Base-by-base conservation (phyloP, 2,113 vertebrate genomes). In the Dinomys branickii region DNA sequence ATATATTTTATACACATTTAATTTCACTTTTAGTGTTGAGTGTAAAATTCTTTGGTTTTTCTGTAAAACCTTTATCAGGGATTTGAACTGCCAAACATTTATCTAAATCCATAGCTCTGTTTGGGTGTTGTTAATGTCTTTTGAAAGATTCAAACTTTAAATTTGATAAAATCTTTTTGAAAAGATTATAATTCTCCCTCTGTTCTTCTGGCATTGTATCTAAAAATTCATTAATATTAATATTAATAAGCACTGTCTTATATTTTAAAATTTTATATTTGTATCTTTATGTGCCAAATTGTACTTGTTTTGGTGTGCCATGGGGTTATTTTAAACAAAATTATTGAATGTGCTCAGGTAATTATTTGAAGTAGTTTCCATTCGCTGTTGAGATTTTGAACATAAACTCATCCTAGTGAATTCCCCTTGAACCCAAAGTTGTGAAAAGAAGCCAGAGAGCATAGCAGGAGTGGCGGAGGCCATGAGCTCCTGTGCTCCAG, bases 401-500 rank as follows among this genome's bases (percentile, higher is more conserved):
- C 19, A 81, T 7, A 50, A 44, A 17, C 33, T 56, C 24, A n/a
- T 56, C 8, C 24, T 28, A 19, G 8, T 58, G 24, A 58, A 73
- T 96, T 85, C 19, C 80, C 47, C 12, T 65, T 63, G 59, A 69
- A 2, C 19, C 3, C 17, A 52, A 17, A 93, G 38, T 7, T 92
- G 26, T 13, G 56, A 38, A 8, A 6, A 17, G 69, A 22, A 84
- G 8, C 14, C 13, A 35, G 30, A 12, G 12, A 4, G 5, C 13
- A 9, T 13, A 7, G 11, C 17, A 41, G 19, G 1, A 65, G 6
- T 20, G 11, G 44, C 0, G 20, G 4, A 44, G 26, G 10, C 52
- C 22, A 5, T 0, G 6, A 3, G 38, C 16, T 22, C 56, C 9
- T 19, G 13, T 5, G 50, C 6, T 3, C 28, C 30, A n/a, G 44